A percentile compares a stretch with the other conserved stretches of the same genome.
These are phyloP conservation scores for Melanostoma mellinum DNA, from an alignment of 2,888 invertebrate genomes.

Conservation along the genomic window DNA sequence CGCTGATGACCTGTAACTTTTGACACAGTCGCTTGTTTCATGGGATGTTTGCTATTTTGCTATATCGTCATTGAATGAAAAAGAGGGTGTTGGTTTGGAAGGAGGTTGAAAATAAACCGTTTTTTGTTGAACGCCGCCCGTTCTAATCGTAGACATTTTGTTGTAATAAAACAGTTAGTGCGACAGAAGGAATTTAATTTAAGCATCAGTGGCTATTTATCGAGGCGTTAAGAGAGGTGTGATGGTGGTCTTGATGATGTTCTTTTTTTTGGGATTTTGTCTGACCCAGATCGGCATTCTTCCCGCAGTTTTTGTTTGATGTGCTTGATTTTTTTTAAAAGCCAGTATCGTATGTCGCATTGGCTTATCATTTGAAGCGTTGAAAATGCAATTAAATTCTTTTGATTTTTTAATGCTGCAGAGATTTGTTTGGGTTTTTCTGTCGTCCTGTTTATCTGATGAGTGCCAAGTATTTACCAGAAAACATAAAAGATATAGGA, in stretches of 20 bases:
- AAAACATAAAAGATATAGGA: too few relatives aligned
- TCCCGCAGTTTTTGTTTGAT: constrained; percentile 59
- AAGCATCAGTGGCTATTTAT: constrained; percentile 72
- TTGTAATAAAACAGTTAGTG: constrained; percentile 71
- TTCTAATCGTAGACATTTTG: constrained; percentile 55
- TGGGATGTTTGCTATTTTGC: background rate
- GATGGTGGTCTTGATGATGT: constrained; percentile 62
- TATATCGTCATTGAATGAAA: background rate
- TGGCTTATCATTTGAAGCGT: constrained; percentile 69
- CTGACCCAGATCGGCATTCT: constrained; percentile 60
- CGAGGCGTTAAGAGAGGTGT: constrained; percentile 71
- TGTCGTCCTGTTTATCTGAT: constrained; percentile 62
- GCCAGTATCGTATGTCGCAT: constrained; percentile 53
- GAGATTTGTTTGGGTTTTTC: constrained; percentile 64
- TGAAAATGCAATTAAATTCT: constrained; percentile 72
- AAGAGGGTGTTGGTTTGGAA: constrained; percentile 34
- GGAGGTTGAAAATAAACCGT: constrained; percentile 56
- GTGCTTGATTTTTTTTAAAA: constrained; percentile 38
- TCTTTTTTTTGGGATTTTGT: constrained; percentile 29
- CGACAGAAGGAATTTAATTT: constrained; percentile 73
- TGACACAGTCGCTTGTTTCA: constrained; percentile 63
- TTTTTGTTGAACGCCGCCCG: constrained; percentile 52
- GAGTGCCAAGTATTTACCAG: background rate
- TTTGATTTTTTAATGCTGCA: constrained; percentile 52
- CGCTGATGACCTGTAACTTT: constrained; percentile 71